Evolutionary conservation across 2,797 vertebrate genomes (phyloP).

Genomic region (Peromyscus eremicus): DNA sequence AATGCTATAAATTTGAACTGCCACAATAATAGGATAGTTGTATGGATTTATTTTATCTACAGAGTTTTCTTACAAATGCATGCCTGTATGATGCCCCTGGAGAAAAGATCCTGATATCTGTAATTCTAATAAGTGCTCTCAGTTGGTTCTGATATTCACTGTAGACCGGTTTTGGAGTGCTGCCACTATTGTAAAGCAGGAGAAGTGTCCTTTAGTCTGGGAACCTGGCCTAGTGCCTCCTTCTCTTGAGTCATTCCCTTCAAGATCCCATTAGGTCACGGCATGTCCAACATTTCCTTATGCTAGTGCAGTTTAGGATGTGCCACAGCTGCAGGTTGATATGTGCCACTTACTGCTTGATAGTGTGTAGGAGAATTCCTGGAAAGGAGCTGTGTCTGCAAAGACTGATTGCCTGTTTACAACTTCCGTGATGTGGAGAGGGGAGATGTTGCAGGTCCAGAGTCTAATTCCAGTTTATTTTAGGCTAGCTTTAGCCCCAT

Average conservation of each 20-base stretch:
- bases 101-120: background rate
- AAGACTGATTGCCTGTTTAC: background rate
- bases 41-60: constrained; percentile 4
- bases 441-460: too few species aligned
- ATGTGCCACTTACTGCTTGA: background rate
- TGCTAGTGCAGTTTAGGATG: background rate
- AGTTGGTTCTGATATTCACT: constrained; percentile 12
- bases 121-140: constrained; percentile 12
- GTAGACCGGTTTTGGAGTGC: background rate
- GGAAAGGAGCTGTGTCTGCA: background rate
- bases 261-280: background rate
- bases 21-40: background rate
- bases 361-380: background rate
- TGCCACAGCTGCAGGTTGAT: background rate
- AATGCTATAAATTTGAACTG: constrained; percentile 3
- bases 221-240: background rate
- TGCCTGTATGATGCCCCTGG: background rate
- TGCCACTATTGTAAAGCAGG: background rate
- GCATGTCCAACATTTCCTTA: background rate
- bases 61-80: constrained; percentile 39
- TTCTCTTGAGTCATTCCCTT: background rate
- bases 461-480: background rate
- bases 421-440: background rate
- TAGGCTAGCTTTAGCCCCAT: background rate
- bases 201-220: background rate